These are phyloP conservation scores for Cavia porcellus DNA, from an alignment of 2,113 vertebrate genomes.

Conservation along the genomic window DNA sequence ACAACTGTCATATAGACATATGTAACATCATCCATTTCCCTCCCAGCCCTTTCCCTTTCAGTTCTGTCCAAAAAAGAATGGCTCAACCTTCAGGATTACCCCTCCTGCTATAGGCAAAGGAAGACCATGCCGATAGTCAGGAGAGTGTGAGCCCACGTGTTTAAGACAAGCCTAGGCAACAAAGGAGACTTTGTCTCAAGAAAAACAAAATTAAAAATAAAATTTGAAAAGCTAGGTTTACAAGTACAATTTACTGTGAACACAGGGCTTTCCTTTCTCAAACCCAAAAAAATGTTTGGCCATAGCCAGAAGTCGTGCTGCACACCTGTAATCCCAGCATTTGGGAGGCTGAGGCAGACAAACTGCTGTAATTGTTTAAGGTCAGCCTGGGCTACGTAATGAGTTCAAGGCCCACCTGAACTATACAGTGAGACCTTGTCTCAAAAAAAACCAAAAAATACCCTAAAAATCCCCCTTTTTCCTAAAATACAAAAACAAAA, in stretches of 20 bases:
- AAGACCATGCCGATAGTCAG: neutral
- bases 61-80: neutral
- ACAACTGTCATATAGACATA: neutral
- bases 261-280: neutral
- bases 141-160: neutral
- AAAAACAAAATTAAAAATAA: neutral
- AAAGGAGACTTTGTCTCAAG: neutral
- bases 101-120: neutral
- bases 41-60: neutral
- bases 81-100: neutral
- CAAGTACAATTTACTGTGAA: slow-evolving; percentile 20
- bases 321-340: neutral
- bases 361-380: neutral
- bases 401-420: neutral
- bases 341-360: neutral
- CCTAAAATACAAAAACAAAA: neutral
- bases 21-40: neutral
- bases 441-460: neutral
- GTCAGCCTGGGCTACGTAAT: neutral
- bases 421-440: neutral
- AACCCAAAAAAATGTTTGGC: neutral
- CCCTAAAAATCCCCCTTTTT: neutral
- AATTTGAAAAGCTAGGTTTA: neutral
- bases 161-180: neutral
- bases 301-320: neutral